These are phyloP conservation scores for Acrossocheilus fasciatus DNA, from an alignment of 2,797 vertebrate species.

Conservation along the genomic window DNA sequence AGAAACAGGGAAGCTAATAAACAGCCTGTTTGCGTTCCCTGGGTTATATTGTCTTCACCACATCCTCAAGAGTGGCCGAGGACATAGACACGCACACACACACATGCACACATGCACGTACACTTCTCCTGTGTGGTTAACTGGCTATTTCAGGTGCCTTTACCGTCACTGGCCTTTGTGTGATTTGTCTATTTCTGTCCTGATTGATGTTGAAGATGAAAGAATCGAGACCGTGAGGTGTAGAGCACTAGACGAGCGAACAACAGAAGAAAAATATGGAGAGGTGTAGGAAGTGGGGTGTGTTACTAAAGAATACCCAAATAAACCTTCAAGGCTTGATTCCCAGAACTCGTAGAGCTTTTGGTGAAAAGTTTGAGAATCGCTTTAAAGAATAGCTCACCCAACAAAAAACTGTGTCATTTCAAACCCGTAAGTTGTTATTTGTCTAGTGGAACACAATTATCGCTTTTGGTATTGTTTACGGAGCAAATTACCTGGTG, in stretches of 20 bases:
- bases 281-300: neutral
- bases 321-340: neutral
- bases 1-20: constrained; percentile 10
- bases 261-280: constrained; percentile 15
- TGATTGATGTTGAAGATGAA: constrained; percentile 56
- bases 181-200: constrained; percentile 47
- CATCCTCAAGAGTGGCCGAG: neutral
- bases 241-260: neutral
- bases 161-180: constrained; percentile 27
- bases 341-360: neutral
- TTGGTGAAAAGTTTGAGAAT: neutral
- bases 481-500: neutral
- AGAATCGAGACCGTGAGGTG: constrained; percentile 31
- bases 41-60: constrained; percentile 2
- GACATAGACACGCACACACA: constrained; percentile 21
- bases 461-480: neutral
- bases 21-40: neutral
- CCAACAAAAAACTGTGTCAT: neutral
- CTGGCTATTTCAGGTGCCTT: constrained; percentile 49
- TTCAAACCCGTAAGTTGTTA: neutral
- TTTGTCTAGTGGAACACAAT: neutral
- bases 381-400: neutral
- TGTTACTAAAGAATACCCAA: neutral
- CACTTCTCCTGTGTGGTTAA: neutral
- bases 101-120: neutral